phyloP scores from a whole-genome alignment of 37 sponge, comb jelly and placozoan species.

The Spongia lamella region DNA sequence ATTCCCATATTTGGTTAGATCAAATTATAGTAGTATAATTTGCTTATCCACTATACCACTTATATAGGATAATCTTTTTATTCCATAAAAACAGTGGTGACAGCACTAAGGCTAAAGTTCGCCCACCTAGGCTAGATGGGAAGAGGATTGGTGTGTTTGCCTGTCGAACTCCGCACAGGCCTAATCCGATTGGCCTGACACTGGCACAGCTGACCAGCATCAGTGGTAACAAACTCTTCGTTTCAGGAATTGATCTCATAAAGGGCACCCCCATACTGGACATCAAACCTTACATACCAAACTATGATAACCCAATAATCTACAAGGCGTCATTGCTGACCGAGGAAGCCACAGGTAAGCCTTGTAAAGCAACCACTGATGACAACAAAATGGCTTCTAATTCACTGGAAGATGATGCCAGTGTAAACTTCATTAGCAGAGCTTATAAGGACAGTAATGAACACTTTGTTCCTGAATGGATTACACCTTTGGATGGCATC shows the following conservation, averaged over 20 bases:
- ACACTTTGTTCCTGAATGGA: no score
- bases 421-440: no score
- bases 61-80: conserved; percentile 40
- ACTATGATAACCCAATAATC: conserved; percentile 31
- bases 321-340: background rate
- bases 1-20: conserved; percentile 52
- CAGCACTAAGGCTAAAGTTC: conserved; percentile 36
- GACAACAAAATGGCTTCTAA: no score
- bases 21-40: no score
- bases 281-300: conserved; percentile 62
- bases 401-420: no score
- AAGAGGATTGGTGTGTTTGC: conserved; percentile 50
- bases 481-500: background rate
- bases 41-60: no score
- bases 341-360: no score
- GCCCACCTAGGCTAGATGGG: conserved; percentile 50
- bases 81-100: conserved; percentile 36
- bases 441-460: no score
- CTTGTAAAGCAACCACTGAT: no score
- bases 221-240: conserved; percentile 1
- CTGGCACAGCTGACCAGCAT: conserved; percentile 36
- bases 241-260: conserved; percentile 54
- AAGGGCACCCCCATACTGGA: conserved; percentile 58
- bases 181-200: conserved; percentile 44
- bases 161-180: conserved; percentile 46